Evolutionary conservation across 2,888 invertebrate species (phyloP).

Genomic region (Eurytoma californica): DNA sequence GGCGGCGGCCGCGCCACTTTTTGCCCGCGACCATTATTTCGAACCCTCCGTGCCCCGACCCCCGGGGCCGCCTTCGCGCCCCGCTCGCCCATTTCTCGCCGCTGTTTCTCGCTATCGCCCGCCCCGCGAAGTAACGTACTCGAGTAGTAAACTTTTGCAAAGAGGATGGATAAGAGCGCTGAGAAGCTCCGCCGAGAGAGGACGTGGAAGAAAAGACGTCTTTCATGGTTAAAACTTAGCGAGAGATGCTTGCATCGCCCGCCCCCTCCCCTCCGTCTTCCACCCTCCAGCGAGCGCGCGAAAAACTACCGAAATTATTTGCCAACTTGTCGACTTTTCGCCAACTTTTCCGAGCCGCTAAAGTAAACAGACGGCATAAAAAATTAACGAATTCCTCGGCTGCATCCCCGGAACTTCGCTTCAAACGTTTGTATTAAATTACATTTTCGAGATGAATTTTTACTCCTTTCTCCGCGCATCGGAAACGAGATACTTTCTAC

Average conservation of each 20-base stretch:
- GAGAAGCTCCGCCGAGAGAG: slow-evolving; percentile 24
- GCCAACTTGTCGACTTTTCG: slow-evolving; percentile 36
- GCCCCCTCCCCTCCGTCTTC: not conserved
- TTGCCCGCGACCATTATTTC: slow-evolving; percentile 39
- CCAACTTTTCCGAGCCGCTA: slow-evolving; percentile 1
- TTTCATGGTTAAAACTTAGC: slow-evolving; percentile 57
- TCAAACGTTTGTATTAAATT: too few species aligned
- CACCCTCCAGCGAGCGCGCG: slow-evolving; percentile 4
- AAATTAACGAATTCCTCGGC: slow-evolving; percentile 9
- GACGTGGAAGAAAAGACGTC: slow-evolving; percentile 50
- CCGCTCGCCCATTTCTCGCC: not conserved
- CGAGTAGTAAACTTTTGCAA: slow-evolving; percentile 54
- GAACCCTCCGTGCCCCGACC: slow-evolving; percentile 23
- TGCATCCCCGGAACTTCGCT: not conserved
- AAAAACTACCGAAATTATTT: slow-evolving; percentile 55
- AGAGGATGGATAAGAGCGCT: slow-evolving; percentile 55
- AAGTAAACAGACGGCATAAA: slow-evolving; percentile 39
- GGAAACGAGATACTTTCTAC: not conserved
- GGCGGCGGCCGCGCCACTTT: too few species aligned
- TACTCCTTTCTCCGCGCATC: not conserved
- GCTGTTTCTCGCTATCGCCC: slow-evolving; percentile 20
- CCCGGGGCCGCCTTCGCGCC: not conserved
- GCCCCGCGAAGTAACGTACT: slow-evolving; percentile 31
- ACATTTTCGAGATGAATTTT: not conserved
- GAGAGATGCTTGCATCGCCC: slow-evolving; percentile 30